These are phyloP conservation scores for Cricetomys ansorgei DNA, from an alignment of 2,113 vertebrate genomes.

Conservation along the genomic window DNA sequence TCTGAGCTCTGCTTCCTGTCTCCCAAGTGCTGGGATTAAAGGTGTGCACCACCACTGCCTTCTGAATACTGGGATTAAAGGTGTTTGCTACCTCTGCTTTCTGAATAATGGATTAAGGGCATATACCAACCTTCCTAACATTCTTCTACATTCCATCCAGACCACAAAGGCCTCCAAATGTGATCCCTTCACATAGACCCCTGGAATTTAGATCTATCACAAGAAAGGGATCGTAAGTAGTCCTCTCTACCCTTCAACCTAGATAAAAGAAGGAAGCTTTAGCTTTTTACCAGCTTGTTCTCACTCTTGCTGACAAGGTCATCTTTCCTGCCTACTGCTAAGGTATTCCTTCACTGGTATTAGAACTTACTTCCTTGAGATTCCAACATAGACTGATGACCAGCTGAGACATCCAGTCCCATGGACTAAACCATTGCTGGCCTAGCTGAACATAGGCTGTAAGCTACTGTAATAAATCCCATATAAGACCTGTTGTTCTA, in stretches of 20 bases:
- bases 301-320: background rate
- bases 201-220: no score
- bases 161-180: no score
- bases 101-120: no score
- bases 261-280: background rate
- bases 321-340: background rate
- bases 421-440: background rate
- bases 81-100: no score
- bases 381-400: background rate
- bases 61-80: no score
- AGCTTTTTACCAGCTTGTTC: background rate
- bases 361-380: background rate
- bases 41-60: no score
- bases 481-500: background rate
- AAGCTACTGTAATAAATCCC: background rate
- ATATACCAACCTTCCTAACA: no score
- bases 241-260: background rate
- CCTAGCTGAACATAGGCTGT: background rate
- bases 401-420: background rate
- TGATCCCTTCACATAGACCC: no score
- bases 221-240: background rate
- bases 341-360: background rate
- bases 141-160: no score
- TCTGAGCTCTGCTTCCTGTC: no score
- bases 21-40: no score